These are phyloP conservation scores for Cephus pulcher DNA, from an alignment of 2,888 invertebrate species.

Conservation along the genomic window DNA sequence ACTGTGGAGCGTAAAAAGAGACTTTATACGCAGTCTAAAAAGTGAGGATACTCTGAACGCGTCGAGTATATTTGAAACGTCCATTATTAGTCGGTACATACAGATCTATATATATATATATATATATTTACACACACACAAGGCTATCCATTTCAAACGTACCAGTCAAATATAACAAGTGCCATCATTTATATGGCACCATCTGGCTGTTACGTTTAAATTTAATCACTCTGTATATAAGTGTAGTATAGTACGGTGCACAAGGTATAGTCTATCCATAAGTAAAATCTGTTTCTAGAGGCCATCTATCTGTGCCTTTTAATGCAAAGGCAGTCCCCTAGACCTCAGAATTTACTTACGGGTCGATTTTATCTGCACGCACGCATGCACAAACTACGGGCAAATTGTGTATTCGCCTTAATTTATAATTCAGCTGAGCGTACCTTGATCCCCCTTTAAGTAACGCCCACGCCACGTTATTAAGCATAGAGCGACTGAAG, in stretches of 20 bases:
- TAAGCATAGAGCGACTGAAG: neutral
- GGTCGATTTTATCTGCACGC: neutral
- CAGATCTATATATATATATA: neutral
- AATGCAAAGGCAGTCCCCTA: neutral
- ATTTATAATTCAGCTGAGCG: conserved; percentile 7
- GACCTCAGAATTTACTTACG: neutral
- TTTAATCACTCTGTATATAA: neutral
- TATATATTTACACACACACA: neutral
- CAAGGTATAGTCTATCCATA: neutral
- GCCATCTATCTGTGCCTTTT: neutral
- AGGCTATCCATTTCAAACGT: neutral
- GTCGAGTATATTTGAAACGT: neutral
- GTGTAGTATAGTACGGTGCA: neutral
- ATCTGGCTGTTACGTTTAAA: neutral
- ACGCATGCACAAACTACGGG: neutral
- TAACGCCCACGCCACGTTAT: neutral
- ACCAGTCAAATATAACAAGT: neutral
- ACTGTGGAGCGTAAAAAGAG: neutral
- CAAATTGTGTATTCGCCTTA: neutral
- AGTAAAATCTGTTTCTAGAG: neutral
- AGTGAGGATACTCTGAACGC: neutral
- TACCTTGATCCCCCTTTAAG: conserved; percentile 6
- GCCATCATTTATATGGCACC: neutral
- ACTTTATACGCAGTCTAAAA: neutral
- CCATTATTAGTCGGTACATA: neutral